Evolutionary conservation across 2,888 invertebrate species (phyloP).

Genomic region (Mythimna pallens): DNA sequence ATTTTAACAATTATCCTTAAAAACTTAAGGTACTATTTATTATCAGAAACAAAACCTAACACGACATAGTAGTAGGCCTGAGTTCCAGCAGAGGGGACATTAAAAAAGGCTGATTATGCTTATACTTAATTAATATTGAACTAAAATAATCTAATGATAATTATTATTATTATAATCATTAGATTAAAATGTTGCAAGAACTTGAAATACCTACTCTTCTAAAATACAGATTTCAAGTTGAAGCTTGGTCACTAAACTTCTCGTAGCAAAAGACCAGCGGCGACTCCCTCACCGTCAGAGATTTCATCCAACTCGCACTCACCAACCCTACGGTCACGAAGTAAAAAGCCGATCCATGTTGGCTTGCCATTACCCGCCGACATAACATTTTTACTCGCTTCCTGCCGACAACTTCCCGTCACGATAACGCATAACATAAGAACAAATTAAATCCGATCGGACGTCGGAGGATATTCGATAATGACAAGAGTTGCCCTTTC

Average conservation of each 20-base stretch:
- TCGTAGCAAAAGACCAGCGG: neutral
- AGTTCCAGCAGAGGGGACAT: too few species aligned
- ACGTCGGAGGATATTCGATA: slow-evolving; percentile 76
- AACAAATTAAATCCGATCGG: slow-evolving; percentile 78
- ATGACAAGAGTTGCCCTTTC: slow-evolving; percentile 72
- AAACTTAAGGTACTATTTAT: too few species aligned
- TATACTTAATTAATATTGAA: too few species aligned
- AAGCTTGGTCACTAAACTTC: neutral
- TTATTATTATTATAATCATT: too few species aligned
- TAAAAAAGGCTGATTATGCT: too few species aligned
- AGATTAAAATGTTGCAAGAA: too few species aligned
- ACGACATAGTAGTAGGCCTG: too few species aligned
- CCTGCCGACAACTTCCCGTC: slow-evolving; percentile 79
- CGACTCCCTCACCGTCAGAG: neutral
- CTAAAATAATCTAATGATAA: too few species aligned
- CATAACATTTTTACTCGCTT: slow-evolving; percentile 79
- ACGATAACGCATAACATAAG: slow-evolving; percentile 78
- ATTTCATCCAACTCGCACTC: slow-evolving; percentile 12
- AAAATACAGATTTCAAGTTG: neutral
- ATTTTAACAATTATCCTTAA: too few species aligned
- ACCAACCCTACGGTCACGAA: slow-evolving; percentile 61
- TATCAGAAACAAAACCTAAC: too few species aligned
- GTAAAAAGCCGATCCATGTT: slow-evolving; percentile 65
- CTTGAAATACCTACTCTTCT: neutral
- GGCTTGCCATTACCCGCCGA: slow-evolving; percentile 71